Percentiles rank a stretch among this genome's conserved stretches.
Evolutionary conservation across 2,888 invertebrate genomes (phyloP).

Genomic region (Cordilura impudica): DNA sequence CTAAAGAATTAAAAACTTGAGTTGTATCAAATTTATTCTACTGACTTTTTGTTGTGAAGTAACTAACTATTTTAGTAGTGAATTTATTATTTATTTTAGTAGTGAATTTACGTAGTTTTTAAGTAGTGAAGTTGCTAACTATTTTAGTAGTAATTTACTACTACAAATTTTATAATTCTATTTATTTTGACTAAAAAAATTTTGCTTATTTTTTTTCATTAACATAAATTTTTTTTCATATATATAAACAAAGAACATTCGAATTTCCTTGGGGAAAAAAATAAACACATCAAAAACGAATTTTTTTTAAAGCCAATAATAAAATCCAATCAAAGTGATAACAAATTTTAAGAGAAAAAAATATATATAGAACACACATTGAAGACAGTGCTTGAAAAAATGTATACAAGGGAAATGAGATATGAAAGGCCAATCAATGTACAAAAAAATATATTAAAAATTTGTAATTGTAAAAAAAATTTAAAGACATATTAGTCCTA

Average conservation of each 20-base stretch:
- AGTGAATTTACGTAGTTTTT: too few species aligned
- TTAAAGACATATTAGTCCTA: too few species aligned
- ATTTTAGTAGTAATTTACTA: background rate
- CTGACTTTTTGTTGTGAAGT: too few species aligned
- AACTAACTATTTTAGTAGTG: too few species aligned
- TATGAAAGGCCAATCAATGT: background rate
- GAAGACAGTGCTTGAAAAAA: background rate
- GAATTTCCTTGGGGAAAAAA: background rate
- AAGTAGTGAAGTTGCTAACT: background rate
- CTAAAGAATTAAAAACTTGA: too few species aligned
- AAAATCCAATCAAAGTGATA: background rate
- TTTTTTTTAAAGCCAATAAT: background rate
- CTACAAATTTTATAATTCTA: background rate
- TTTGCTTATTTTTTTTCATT: too few species aligned
- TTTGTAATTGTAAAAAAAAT: slow-evolving; percentile 32
- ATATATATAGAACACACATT: background rate
- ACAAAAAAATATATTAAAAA: background rate
- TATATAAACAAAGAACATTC: background rate
- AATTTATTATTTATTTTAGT: too few species aligned
- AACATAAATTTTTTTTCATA: background rate
- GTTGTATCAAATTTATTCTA: too few species aligned
- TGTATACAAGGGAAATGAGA: background rate
- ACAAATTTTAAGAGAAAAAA: background rate
- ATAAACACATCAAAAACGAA: background rate
- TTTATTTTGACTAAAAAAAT: background rate